These are phyloP conservation scores for Camponotus pennsylvanicus DNA, from an alignment of 1,140 invertebrate genomes.

Conservation along the genomic window DNA sequence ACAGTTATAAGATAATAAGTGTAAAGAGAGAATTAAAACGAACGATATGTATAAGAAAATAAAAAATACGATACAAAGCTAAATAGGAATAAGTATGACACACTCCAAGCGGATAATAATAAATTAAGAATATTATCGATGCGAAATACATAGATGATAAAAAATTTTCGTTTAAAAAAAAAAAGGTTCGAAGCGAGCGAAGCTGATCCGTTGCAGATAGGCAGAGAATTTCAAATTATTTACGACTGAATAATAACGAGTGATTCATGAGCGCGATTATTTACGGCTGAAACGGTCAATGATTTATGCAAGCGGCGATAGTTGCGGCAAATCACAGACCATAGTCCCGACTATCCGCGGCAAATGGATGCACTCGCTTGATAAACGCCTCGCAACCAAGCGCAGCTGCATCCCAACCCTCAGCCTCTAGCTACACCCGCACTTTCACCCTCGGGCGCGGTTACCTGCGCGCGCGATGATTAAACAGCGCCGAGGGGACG, in stretches of 20 bases:
- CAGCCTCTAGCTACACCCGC: neutral
- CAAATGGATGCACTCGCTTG: slow-evolving; percentile 54
- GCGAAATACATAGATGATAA: neutral
- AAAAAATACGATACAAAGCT: neutral
- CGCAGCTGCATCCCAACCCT: slow-evolving; percentile 51
- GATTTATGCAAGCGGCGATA: slow-evolving; percentile 62
- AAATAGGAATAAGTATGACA: neutral
- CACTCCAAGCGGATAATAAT: slow-evolving; percentile 28
- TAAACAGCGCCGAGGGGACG: slow-evolving; percentile 64
- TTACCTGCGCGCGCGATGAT: slow-evolving; percentile 62
- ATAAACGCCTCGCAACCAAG: slow-evolving; percentile 67
- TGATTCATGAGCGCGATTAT: slow-evolving; percentile 55
- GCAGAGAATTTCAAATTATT: slow-evolving; percentile 66
- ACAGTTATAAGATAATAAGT: neutral
- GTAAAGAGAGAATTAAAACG: neutral
- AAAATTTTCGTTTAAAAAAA: slow-evolving; percentile 17
- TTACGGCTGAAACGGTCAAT: slow-evolving; percentile 60
- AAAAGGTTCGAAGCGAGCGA: slow-evolving; percentile 38
- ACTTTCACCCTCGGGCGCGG: slow-evolving; percentile 43
- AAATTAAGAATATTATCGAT: slow-evolving; percentile 15
- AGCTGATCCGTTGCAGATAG: slow-evolving; percentile 15
- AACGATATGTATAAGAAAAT: neutral
- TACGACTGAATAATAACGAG: slow-evolving; percentile 67
- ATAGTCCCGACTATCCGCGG: slow-evolving; percentile 59
- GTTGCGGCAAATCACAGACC: slow-evolving; percentile 57